phyloP scores from a whole-genome alignment of 2,797 vertebrate genomes.

The Carcharodon carcharias region DNA sequence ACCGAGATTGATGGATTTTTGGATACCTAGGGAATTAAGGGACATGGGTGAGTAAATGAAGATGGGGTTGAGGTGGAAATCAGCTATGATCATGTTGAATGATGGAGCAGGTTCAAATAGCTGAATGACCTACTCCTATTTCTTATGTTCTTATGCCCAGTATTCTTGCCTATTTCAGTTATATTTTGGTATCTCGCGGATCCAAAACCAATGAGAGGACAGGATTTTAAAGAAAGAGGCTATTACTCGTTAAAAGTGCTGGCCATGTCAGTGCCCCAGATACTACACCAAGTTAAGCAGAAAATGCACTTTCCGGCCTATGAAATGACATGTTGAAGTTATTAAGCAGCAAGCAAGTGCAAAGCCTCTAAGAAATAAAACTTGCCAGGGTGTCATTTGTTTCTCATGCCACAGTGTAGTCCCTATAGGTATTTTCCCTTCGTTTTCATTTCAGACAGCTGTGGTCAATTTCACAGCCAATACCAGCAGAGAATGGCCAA shows the following conservation, averaged over 20 bases:
- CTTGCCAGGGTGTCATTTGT: conserved; percentile 57
- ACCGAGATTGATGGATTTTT: neutral
- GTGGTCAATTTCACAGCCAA: conserved; percentile 78
- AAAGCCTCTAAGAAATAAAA: conserved; percentile 48
- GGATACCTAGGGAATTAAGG: neutral
- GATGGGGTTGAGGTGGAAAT: neutral
- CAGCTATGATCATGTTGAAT: neutral
- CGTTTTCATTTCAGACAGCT: conserved; percentile 62
- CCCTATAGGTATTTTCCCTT: conserved; percentile 55
- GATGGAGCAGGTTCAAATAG: neutral
- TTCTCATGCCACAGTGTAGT: conserved; percentile 52
- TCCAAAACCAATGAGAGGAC: neutral
- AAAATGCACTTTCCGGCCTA: conserved; percentile 29
- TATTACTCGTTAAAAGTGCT: conserved; percentile 7
- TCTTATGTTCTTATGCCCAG: neutral
- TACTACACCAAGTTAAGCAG: neutral
- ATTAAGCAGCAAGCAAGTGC: conserved; percentile 58
- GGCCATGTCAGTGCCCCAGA: neutral
- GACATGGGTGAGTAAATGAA: neutral
- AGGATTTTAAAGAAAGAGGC: neutral
- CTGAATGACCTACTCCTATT: neutral
- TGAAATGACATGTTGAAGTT: conserved; percentile 49
- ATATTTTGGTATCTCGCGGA: neutral
- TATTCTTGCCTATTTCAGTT: neutral
- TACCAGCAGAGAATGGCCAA: conserved; percentile 61